Evolutionary conservation across 2,113 vertebrate species (phyloP), one percentile per base, ranked within the genome.

Genomic region (Steatornis caripensis): DNA sequence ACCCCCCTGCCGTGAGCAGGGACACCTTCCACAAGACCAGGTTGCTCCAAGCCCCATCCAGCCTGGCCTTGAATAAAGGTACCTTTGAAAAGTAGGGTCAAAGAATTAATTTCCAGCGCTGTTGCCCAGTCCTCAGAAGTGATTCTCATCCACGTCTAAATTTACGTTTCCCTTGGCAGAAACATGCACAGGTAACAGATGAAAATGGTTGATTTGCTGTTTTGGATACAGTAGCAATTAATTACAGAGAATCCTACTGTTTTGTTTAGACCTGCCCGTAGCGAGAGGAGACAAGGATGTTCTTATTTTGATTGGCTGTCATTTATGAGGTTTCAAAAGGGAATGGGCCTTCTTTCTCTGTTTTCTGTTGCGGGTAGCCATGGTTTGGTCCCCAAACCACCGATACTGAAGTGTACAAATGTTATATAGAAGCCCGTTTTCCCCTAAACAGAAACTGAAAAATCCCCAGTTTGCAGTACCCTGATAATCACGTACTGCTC

Each of bases 131-230:
- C 82, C 75, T 92, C 10, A 5, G 48, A 91, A 91, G 39, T 46
- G 51, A 79, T 57, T 84, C 24, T 89, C 54, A 85, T 65, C 57
- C 37, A 57, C 32, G 45, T 94, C n/a, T 53, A 36, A 71, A 90
- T 95, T 70, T 90, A n/a, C 48, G 41, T 94, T 81, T 96, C 37
- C 54, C n/a, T 65, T 80, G 84, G 69, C 65, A 90, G 81, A 84
- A 92, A 68, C 57, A 34, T 17, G 30, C 24, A 53, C 30, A 79
- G 34, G 39, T 95, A 79, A 72, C 69, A 82, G 58, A 87, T 80
- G 37, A 91, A 77, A 91, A 79, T 54, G 37, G 26, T 26, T 89
- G 46, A 45, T 86, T 70, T 74, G 23, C 66, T 92, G 29, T 13
- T 94, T 71, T 87, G 84, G 34, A 53, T 72, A 21, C 27, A 68